A percentile compares a stretch with the other conserved stretches of the same genome.
Conservation (phyloP, 2,797 vertebrate species). For the Epinephelus awoara region DNA sequence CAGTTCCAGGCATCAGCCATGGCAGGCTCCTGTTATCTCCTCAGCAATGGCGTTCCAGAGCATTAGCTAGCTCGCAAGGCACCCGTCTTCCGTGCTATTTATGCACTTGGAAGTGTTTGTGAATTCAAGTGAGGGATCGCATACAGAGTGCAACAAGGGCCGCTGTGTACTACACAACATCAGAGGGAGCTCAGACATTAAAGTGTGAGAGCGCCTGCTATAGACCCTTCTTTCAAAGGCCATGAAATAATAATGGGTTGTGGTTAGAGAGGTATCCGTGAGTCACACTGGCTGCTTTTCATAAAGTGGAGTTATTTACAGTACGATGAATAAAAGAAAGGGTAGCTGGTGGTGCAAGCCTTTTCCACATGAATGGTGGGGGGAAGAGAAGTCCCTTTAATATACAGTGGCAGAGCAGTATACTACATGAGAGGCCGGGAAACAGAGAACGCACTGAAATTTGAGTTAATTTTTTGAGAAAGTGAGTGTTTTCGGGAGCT, state of each 20-base stretch:
- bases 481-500: slow-evolving; percentile 17
- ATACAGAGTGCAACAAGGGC: slow-evolving; percentile 86
- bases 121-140: slow-evolving; percentile 88
- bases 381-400: slow-evolving; percentile 76
- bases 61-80: slow-evolving; percentile 84
- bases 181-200: slow-evolving; percentile 86
- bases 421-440: slow-evolving; percentile 46
- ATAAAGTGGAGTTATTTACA: slow-evolving; percentile 91
- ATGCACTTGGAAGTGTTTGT: slow-evolving; percentile 89
- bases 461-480: slow-evolving; percentile 58
- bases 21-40: slow-evolving; percentile 82
- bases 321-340: slow-evolving; percentile 90
- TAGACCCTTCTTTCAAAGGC: slow-evolving; percentile 88
- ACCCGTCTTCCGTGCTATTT: slow-evolving; percentile 83
- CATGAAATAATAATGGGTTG: slow-evolving; percentile 91
- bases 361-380: slow-evolving; percentile 83
- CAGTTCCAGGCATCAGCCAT: slow-evolving; percentile 76
- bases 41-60: slow-evolving; percentile 82
- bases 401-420: slow-evolving; percentile 70
- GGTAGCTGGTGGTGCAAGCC: slow-evolving; percentile 82
- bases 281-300: slow-evolving; percentile 90
- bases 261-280: slow-evolving; percentile 88
- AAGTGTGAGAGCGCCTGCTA: slow-evolving; percentile 82
- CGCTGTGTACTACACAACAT: slow-evolving; percentile 89
- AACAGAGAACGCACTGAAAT: slow-evolving; percentile 56